Evolutionary conservation across 2,888 invertebrate genomes (phyloP).

Genomic region (Opisthograptis luteolata): DNA sequence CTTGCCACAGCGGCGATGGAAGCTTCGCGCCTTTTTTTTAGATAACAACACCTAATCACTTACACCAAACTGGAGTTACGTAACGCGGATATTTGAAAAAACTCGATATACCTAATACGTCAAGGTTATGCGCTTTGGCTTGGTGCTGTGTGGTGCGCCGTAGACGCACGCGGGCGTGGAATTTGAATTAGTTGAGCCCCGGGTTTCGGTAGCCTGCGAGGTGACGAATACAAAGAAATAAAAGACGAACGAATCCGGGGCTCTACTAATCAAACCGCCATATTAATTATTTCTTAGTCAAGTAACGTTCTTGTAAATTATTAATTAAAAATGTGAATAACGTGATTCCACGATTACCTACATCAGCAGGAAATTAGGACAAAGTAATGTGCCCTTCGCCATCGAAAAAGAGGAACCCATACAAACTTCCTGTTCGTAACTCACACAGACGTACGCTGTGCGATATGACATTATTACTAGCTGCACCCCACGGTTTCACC

Average conservation of each 20-base stretch:
- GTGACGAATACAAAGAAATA: too few species aligned
- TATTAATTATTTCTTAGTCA: conserved; percentile 23
- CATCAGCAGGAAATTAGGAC: conserved; percentile 74
- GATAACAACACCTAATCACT: conserved; percentile 63
- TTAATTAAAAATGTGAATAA: conserved; percentile 34
- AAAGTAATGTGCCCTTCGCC: conserved; percentile 39
- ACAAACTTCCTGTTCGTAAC: conserved; percentile 6
- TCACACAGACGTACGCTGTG: conserved; percentile 4
- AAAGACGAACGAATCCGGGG: too few species aligned
- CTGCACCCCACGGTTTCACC: too few species aligned
- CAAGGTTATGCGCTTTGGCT: conserved; percentile 8
- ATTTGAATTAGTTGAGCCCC: too few species aligned
- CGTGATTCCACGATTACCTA: conserved; percentile 48
- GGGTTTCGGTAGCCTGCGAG: too few species aligned
- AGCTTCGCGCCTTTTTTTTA: conserved; percentile 79
- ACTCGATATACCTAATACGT: conserved; percentile 1
- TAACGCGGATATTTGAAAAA: conserved; percentile 32
- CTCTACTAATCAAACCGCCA: too few species aligned
- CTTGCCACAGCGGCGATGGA: conserved; percentile 72
- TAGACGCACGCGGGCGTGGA: too few species aligned
- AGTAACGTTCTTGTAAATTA: conserved; percentile 35
- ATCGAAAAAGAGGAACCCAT: conserved; percentile 2
- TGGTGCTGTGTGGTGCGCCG: neutral
- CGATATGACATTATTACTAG: too few species aligned
- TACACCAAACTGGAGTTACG: conserved; percentile 50